Evolutionary conservation across 2,797 vertebrate species (phyloP).

Genomic region (Danio jaintianensis): DNA sequence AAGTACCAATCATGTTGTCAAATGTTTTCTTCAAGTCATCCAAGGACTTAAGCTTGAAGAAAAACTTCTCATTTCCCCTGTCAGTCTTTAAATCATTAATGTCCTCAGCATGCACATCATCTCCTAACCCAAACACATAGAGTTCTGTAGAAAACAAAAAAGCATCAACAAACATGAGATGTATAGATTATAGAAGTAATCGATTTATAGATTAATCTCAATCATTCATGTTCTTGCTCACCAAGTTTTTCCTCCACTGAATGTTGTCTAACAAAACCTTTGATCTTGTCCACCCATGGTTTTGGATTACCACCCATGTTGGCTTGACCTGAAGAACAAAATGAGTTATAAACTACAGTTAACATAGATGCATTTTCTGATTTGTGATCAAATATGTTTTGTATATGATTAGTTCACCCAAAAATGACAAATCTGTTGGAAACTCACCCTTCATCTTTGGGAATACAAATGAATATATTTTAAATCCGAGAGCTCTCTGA

Average conservation of each 20-base stretch:
- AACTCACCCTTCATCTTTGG: no score
- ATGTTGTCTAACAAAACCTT: conserved; percentile 57
- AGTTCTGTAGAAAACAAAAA: conserved; percentile 66
- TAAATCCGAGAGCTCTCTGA: no score
- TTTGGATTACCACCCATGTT: conserved; percentile 73
- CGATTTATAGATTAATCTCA: not conserved
- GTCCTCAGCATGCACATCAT: conserved; percentile 54
- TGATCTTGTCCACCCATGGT: conserved; percentile 59
- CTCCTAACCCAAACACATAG: conserved; percentile 77
- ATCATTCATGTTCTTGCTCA: conserved; percentile 50
- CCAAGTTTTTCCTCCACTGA: conserved; percentile 70
- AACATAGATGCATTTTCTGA: not conserved
- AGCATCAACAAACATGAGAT: not conserved
- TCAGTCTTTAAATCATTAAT: conserved; percentile 73
- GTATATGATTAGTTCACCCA: no score
- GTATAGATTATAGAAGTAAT: not conserved
- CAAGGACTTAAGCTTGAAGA: conserved; percentile 66
- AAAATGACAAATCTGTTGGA: no score
- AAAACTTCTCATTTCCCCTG: conserved; percentile 67
- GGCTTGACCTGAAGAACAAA: conserved; percentile 61
- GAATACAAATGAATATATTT: no score
- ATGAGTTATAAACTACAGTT: not conserved
- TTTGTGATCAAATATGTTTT: not conserved
- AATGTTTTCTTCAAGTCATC: conserved; percentile 65
- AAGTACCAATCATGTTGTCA: conserved; percentile 74